A percentile compares a stretch with the other conserved stretches of the same genome.
phyloP scores from a whole-genome alignment of 2,113 vertebrate genomes.

The Eidolon helvum region DNA sequence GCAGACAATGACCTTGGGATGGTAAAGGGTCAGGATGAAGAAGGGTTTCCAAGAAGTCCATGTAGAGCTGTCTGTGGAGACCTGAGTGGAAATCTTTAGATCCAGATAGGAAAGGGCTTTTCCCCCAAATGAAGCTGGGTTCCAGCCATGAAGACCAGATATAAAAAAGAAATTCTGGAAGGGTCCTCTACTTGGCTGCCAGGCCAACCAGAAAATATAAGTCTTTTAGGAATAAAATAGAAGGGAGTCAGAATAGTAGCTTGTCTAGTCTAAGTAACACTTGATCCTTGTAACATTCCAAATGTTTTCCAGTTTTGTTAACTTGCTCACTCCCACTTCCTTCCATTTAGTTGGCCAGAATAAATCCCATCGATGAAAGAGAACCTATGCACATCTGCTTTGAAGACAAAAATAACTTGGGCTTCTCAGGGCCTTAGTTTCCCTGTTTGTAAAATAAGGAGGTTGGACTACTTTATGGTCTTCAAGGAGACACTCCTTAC shows the following conservation, averaged over 20 bases:
- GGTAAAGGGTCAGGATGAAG: neutral
- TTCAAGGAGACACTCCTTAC: neutral
- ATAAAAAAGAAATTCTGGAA: neutral
- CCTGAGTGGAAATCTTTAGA: neutral
- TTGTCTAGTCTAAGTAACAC: neutral
- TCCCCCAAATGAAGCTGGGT: neutral
- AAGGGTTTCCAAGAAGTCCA: neutral
- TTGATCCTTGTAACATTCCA: neutral
- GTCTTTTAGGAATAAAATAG: neutral
- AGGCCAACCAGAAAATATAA: neutral
- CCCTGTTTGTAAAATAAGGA: neutral
- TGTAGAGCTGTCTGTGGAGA: neutral
- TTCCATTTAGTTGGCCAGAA: neutral
- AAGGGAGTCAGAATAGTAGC: neutral
- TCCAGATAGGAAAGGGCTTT: neutral
- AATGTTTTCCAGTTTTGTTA: neutral
- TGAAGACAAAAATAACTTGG: neutral
- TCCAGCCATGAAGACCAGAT: neutral
- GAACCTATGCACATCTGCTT: neutral
- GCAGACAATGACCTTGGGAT: neutral
- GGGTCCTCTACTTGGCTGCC: neutral
- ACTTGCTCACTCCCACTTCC: neutral
- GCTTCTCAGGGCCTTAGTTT: neutral
- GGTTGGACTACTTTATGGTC: neutral
- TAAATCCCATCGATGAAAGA: neutral